Conservation (phyloP, 92 coral and sea anemone species). For the Blastomussa wellsi region DNA sequence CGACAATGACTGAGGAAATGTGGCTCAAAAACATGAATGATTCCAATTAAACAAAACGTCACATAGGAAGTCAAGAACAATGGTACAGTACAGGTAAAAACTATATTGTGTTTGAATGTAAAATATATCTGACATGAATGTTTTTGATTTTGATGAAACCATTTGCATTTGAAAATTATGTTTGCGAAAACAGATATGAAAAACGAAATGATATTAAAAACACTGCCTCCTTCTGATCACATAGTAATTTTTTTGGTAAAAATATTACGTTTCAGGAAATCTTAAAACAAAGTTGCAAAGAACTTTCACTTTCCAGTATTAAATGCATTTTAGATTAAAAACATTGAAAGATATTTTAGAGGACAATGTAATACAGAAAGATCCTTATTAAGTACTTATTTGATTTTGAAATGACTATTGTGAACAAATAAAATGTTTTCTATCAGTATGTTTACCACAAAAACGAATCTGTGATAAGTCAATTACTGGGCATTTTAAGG, state of each 20-base stretch:
- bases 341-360: neutral
- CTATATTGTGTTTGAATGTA: neutral
- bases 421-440: neutral
- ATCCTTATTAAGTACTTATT: neutral
- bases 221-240: neutral
- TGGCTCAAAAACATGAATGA: neutral
- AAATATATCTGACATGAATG: neutral
- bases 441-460: conserved; percentile 19
- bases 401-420: neutral
- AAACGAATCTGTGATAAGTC: conserved; percentile 7
- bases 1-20: neutral
- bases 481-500: conserved; percentile 16
- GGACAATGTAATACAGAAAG: neutral
- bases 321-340: neutral
- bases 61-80: neutral
- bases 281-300: neutral
- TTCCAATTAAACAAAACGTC: neutral
- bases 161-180: neutral
- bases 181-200: conserved; percentile 3
- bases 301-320: neutral
- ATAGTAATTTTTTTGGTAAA: neutral
- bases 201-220: conserved; percentile 4
- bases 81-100: neutral
- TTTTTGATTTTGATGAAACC: neutral
- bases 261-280: neutral